phyloP scores from a whole-genome alignment of 2,113 vertebrate species.

The Chaetodon auriga region DNA sequence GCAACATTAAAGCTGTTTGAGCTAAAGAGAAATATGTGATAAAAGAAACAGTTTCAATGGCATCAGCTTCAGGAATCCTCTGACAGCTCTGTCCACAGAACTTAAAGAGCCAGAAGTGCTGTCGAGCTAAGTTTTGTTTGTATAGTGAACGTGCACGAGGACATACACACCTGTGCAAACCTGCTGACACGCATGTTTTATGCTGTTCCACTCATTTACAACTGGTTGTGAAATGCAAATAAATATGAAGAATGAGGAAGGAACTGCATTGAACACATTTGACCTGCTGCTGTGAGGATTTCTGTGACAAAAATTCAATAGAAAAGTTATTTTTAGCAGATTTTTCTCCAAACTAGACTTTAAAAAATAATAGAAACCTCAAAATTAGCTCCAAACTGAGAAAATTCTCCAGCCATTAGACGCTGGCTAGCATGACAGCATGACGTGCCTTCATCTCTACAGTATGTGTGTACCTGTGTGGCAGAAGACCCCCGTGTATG shows the following conservation, averaged over 20 bases:
- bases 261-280: too few species aligned
- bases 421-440: too few species aligned
- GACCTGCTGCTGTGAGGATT: too few species aligned
- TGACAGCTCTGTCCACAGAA: background rate
- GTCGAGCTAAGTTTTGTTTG: too few species aligned
- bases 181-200: background rate
- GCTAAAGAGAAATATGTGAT: background rate
- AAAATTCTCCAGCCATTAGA: too few species aligned
- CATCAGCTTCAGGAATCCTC: background rate
- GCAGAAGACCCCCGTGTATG: conserved; percentile 90
- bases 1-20: background rate
- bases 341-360: background rate
- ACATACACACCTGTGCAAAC: background rate
- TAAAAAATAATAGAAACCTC: background rate
- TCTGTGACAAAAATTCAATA: too few species aligned
- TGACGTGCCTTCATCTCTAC: background rate
- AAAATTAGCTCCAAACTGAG: background rate
- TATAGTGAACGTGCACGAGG: background rate
- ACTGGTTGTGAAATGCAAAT: too few species aligned
- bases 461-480: conserved; percentile 48
- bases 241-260: too few species aligned
- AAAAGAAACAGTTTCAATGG: background rate
- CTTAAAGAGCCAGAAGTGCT: background rate
- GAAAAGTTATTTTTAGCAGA: background rate
- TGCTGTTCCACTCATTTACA: too few species aligned